Percentiles rank a stretch among this genome's conserved stretches.
phyloP scores from a whole-genome alignment of 2,797 vertebrate genomes.

The Microctenopoma steveboyesi region DNA sequence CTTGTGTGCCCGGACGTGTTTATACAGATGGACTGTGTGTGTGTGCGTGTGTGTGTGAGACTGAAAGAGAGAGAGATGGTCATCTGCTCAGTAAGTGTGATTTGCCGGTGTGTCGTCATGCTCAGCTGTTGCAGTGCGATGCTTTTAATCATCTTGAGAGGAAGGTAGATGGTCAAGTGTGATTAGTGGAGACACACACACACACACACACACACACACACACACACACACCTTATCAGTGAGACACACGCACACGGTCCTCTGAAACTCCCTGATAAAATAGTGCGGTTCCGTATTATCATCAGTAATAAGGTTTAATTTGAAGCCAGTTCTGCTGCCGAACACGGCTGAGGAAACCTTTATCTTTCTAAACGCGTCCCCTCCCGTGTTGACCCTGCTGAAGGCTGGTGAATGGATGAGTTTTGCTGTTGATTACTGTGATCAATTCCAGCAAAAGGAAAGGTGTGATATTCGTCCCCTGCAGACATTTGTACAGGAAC shows the following conservation, averaged over 20 bases:
- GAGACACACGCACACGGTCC: conserved; percentile 5
- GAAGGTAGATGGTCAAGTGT: conserved; percentile 48
- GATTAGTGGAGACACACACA: conserved; percentile 39
- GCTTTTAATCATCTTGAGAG: conserved; percentile 73
- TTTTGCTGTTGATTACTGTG: too few relatives aligned
- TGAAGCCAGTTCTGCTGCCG: too few relatives aligned
- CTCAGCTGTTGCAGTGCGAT: conserved; percentile 43
- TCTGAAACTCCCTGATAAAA: not conserved
- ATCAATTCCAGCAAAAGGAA: too few relatives aligned
- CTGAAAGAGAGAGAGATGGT: conserved; percentile 2
- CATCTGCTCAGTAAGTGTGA: conserved; percentile 56
- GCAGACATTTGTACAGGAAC: too few relatives aligned
- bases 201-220: not conserved
- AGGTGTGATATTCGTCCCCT: too few relatives aligned
- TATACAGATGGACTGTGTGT: conserved; percentile 31
- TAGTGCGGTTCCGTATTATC: conserved; percentile 1
- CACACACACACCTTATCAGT: conserved; percentile 16
- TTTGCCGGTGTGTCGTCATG: conserved; percentile 58
- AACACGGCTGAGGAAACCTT: too few relatives aligned
- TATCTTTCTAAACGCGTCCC: too few relatives aligned
- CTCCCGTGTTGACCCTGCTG: too few relatives aligned
- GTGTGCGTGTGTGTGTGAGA: conserved; percentile 11
- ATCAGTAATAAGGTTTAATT: not conserved
- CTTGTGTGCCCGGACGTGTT: conserved; percentile 23
- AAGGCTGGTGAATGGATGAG: too few relatives aligned